A percentile compares a stretch with the other conserved stretches of the same genome.
phyloP scores from a whole-genome alignment of 1,140 invertebrate species.

The Conus betulinus region DNA sequence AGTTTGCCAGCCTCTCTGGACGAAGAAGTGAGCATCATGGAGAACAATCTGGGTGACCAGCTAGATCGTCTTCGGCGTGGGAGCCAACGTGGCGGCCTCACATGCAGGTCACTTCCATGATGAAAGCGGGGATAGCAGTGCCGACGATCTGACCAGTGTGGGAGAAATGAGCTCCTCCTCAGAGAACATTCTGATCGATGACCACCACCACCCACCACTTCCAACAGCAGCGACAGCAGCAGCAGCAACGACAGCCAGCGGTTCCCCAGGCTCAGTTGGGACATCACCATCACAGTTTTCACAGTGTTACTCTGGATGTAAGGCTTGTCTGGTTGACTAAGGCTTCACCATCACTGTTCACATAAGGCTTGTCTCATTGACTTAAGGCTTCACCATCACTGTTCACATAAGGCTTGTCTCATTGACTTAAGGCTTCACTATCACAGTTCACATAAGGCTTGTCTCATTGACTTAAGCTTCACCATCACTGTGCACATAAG shows the following conservation, averaged over 20 bases:
- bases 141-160: conserved; percentile 54
- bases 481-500: too few species aligned
- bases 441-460: too few species aligned
- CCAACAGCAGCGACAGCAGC: conserved; percentile 23
- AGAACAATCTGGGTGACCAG: conserved; percentile 65
- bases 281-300: conserved; percentile 28
- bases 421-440: too few species aligned
- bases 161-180: conserved; percentile 45
- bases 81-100: conserved; percentile 30
- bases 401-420: too few species aligned
- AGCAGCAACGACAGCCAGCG: not conserved
- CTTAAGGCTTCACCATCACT: too few species aligned
- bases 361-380: too few species aligned
- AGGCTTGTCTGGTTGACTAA: not conserved
- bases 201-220: not conserved
- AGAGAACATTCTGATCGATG: conserved; percentile 40
- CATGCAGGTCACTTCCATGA: conserved; percentile 42
- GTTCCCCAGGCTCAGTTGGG: not conserved
- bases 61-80: conserved; percentile 37
- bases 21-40: conserved; percentile 58
- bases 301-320: conserved; percentile 21
- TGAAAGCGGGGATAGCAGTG: conserved; percentile 55
- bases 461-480: too few species aligned
- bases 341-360: too few species aligned
- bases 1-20: conserved; percentile 69